phyloP scores from a whole-genome alignment of 2,113 vertebrate genomes.

The Uria lomvia region DNA sequence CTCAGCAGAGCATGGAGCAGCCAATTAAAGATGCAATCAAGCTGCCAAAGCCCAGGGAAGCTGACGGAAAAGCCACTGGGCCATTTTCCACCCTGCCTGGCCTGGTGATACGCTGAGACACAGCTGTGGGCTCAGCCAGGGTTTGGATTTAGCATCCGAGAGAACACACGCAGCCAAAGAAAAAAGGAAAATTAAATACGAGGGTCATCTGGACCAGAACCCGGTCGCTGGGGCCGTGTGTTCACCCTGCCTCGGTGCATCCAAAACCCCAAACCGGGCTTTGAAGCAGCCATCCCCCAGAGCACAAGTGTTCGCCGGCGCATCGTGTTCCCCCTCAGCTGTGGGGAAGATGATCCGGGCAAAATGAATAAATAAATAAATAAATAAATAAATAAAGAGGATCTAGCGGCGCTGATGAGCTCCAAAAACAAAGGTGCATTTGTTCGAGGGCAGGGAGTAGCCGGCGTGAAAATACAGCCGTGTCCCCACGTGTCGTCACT shows the following conservation, averaged over 20 bases:
- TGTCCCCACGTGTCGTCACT: accelerated
- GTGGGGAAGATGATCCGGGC: conserved; percentile 16
- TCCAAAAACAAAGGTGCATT: conserved; percentile 23
- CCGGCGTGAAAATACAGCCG: accelerated
- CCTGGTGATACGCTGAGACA: neutral
- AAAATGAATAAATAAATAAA: neutral
- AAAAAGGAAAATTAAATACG: neutral
- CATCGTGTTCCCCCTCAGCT: conserved; percentile 25
- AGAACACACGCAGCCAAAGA: neutral
- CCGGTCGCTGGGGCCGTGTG: accelerated
- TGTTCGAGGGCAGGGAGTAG: neutral
- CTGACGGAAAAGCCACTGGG: neutral
- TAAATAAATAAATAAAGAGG: neutral
- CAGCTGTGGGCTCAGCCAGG: neutral
- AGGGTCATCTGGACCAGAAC: neutral
- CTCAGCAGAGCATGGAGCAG: neutral
- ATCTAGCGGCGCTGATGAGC: neutral
- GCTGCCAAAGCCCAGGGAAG: neutral
- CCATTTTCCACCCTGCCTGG: neutral
- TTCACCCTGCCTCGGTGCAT: neutral
- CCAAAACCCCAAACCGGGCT: neutral
- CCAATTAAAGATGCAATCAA: conserved; percentile 6
- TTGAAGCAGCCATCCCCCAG: neutral
- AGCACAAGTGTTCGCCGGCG: neutral
- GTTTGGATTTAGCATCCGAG: neutral